Percentiles rank a stretch among this genome's conserved stretches.
phyloP scores from a whole-genome alignment of 2,888 invertebrate genomes.

The Dolichomitus sp. region DNA sequence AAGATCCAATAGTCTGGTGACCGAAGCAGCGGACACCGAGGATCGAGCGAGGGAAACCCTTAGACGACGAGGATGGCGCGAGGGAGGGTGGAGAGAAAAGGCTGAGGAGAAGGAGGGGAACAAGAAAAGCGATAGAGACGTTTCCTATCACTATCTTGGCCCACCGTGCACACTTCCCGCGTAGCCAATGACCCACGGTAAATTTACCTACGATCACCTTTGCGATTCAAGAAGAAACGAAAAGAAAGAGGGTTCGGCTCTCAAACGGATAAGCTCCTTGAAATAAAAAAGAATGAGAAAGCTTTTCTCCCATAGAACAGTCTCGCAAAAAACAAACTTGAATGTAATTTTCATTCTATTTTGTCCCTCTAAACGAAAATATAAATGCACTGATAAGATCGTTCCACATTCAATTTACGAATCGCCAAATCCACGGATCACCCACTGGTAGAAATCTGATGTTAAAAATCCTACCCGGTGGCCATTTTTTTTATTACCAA shows the following conservation, averaged over 20 bases:
- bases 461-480: background rate
- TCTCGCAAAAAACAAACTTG: background rate
- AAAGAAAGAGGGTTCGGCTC: slow-evolving; percentile 13
- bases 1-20: slow-evolving; percentile 65
- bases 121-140: slow-evolving; percentile 40
- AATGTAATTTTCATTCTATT: slow-evolving; percentile 4
- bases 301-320: background rate
- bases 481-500: background rate
- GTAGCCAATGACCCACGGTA: slow-evolving; percentile 60
- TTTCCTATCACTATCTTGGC: slow-evolving; percentile 53
- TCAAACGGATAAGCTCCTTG: slow-evolving; percentile 47
- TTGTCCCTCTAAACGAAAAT: slow-evolving; percentile 5
- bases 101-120: background rate
- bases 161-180: slow-evolving; percentile 8
- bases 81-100: background rate
- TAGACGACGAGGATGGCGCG: background rate
- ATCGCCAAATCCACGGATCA: slow-evolving; percentile 19
- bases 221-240: slow-evolving; percentile 26
- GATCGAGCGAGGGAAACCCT: background rate
- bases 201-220: slow-evolving; percentile 65
- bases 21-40: slow-evolving; percentile 17
- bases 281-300: slow-evolving; percentile 43
- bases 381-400: background rate
- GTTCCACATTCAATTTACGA: background rate
- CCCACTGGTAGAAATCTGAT: background rate